These are phyloP conservation scores for Mycteria americana DNA, from an alignment of 2,797 vertebrate genomes.

Conservation along the genomic window DNA sequence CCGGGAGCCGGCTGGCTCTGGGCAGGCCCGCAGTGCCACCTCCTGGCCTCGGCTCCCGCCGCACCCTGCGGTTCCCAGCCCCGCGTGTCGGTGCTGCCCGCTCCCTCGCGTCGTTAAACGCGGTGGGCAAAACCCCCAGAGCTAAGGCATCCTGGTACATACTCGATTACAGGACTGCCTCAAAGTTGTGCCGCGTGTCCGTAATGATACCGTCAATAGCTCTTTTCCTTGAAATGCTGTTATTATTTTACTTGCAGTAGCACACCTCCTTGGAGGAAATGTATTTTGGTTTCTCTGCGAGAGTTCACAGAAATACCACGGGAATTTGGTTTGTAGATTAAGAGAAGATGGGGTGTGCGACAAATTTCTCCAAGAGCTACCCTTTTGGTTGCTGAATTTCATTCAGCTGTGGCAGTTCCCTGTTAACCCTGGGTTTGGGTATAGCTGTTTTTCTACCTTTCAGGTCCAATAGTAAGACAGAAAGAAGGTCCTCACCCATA, in stretches of 20 bases:
- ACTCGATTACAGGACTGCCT: not conserved
- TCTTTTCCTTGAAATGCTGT: not conserved
- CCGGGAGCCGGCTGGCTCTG: not conserved
- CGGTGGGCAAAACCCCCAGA: not conserved
- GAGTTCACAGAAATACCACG: not conserved
- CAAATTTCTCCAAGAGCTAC: not conserved
- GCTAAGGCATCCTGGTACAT: not conserved
- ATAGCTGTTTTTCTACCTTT: not conserved
- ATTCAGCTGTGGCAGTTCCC: not conserved
- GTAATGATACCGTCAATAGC: no score
- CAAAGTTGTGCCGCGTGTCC: not conserved
- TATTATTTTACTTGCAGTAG: not conserved
- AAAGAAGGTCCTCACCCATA: not conserved
- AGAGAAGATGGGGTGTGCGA: not conserved
- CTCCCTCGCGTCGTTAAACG: not conserved
- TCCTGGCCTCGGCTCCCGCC: not conserved
- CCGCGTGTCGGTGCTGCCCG: no score
- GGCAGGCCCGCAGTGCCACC: constrained; percentile 15
- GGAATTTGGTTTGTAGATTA: not conserved
- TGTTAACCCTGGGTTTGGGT: not conserved
- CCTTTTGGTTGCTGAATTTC: not conserved
- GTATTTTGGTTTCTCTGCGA: not conserved
- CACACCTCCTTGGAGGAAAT: not conserved
- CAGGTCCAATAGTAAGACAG: not conserved
- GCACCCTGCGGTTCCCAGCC: no score